phyloP scores from a whole-genome alignment of 2,888 invertebrate genomes.

The Dolichomitus sp. region DNA sequence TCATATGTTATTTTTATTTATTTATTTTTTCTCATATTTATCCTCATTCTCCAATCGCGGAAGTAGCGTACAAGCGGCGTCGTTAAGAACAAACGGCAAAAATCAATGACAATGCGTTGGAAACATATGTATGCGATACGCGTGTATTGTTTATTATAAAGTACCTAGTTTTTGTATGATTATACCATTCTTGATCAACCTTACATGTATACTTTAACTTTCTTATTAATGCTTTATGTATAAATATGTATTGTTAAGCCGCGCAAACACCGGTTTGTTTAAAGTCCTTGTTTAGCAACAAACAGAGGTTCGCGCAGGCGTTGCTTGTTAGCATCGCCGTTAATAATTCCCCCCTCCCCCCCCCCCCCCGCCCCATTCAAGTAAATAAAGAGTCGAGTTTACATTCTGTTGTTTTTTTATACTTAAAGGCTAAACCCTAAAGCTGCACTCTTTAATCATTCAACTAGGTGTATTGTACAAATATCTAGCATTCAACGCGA shows the following conservation, averaged over 20 bases:
- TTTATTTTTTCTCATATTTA: not conserved
- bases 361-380: slow-evolving; percentile 71
- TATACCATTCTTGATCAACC: slow-evolving; percentile 85
- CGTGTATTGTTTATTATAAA: slow-evolving; percentile 84
- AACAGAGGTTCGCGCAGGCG: slow-evolving; percentile 80
- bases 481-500: slow-evolving; percentile 85
- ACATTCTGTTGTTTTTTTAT: slow-evolving; percentile 74
- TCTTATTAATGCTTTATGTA: slow-evolving; percentile 85
- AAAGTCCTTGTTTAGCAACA: slow-evolving; percentile 82
- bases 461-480: slow-evolving; percentile 86
- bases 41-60: slow-evolving; percentile 64
- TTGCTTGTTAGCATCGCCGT: slow-evolving; percentile 66
- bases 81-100: slow-evolving; percentile 82
- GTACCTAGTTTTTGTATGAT: slow-evolving; percentile 84
- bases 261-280: slow-evolving; percentile 82
- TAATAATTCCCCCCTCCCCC: slow-evolving; percentile 8
- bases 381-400: slow-evolving; percentile 82
- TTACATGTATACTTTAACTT: slow-evolving; percentile 85
- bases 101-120: slow-evolving; percentile 83
- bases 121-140: slow-evolving; percentile 83
- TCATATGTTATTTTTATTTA: slow-evolving; percentile 15
- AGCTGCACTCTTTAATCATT: slow-evolving; percentile 85
- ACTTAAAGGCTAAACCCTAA: slow-evolving; percentile 85
- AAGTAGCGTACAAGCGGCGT: slow-evolving; percentile 83
- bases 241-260: slow-evolving; percentile 86